Percentiles rank a stretch among this genome's conserved stretches.
phyloP scores from a whole-genome alignment of 1,140 invertebrate species.

The Nasonia longicornis region DNA sequence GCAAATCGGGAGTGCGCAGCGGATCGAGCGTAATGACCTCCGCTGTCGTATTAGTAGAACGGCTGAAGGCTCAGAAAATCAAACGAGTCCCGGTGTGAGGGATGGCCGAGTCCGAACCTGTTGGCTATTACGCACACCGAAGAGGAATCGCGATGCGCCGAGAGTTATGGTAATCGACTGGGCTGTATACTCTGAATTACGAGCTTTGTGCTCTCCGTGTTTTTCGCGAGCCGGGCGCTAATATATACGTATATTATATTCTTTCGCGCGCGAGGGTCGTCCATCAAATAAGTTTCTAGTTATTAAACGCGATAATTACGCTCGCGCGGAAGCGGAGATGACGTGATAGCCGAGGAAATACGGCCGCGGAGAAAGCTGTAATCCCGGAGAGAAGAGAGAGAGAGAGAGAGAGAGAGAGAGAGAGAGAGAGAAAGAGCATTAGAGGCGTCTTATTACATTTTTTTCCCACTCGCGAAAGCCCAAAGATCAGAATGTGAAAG shows the following conservation, averaged over 20 bases:
- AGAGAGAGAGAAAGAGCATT: background rate
- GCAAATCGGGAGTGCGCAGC: background rate
- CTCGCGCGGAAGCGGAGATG: background rate
- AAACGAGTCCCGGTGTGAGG: background rate
- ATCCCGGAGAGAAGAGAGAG: background rate
- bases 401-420: background rate
- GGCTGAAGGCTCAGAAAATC: background rate
- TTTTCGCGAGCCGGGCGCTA: background rate
- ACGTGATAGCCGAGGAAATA: background rate
- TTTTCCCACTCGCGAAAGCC: background rate
- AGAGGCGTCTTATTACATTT: slow-evolving; percentile 31
- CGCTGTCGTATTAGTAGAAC: background rate
- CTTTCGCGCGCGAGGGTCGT: background rate
- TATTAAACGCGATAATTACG: slow-evolving; percentile 1
- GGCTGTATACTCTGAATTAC: background rate
- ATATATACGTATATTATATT: background rate
- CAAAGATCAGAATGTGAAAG: slow-evolving; percentile 24
- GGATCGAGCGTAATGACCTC: background rate
- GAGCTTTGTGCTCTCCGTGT: background rate
- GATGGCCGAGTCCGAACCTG: background rate
- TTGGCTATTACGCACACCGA: background rate
- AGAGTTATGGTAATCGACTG: slow-evolving; percentile 1
- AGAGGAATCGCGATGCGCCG: too few species aligned
- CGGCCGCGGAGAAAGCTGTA: background rate
- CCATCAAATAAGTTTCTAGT: slow-evolving; percentile 3